Evolutionary conservation across 2,113 vertebrate genomes (phyloP).

Genomic region (Cavia aperea): DNA sequence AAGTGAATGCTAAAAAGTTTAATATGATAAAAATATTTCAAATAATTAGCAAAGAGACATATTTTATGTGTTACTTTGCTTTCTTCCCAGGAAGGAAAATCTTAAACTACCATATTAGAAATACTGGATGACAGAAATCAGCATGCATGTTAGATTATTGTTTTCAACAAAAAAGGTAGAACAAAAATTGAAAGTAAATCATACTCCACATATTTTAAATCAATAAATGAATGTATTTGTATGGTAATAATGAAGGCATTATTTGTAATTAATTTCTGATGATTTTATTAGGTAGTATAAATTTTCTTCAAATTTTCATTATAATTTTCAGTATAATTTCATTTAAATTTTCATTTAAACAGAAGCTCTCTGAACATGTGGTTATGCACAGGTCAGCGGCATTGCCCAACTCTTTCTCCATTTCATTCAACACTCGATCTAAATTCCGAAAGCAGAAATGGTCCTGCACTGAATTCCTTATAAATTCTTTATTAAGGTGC

Average conservation of each 20-base stretch:
- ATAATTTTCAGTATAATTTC: no score
- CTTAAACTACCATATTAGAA: neutral
- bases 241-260: neutral
- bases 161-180: neutral
- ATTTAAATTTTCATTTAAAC: no score
- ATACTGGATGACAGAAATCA: neutral
- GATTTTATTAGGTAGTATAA: neutral
- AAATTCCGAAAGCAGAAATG: conserved; percentile 51
- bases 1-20: conserved; percentile 3
- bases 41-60: neutral
- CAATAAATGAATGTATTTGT: neutral
- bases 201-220: neutral
- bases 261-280: neutral
- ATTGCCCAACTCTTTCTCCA: conserved; percentile 28
- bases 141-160: neutral
- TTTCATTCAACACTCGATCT: conserved; percentile 37
- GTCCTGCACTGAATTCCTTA: conserved; percentile 28
- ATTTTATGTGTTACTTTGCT: neutral
- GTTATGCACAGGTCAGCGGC: conserved; percentile 45
- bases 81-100: neutral
- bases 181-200: neutral
- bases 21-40: conserved; percentile 19
- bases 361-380: conserved; percentile 35
- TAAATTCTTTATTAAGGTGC: conserved; percentile 50
- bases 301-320: neutral